These are phyloP conservation scores for Steinernema scapterisci DNA, from an alignment of 2,888 invertebrate genomes.

Conservation along the genomic window DNA sequence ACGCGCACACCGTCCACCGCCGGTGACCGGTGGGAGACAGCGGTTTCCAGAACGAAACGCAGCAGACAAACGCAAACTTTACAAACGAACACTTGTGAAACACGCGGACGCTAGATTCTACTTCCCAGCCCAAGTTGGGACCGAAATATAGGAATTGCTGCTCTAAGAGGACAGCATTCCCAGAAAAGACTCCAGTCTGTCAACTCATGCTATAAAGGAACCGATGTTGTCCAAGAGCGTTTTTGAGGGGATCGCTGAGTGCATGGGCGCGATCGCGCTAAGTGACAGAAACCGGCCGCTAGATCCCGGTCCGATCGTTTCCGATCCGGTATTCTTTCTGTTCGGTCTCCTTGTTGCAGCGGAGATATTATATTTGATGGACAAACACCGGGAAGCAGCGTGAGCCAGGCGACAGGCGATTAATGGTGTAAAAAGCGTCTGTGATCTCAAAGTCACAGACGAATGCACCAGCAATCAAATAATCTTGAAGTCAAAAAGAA, in stretches of 20 bases:
- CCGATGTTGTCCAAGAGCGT: not conserved
- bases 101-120: not conserved
- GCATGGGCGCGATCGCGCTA: not conserved
- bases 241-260: not conserved
- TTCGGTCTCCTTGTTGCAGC: not conserved
- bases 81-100: not conserved
- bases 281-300: slow-evolving; percentile 22
- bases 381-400: not conserved
- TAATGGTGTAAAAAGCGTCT: too few species aligned
- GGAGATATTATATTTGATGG: not conserved
- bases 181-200: not conserved
- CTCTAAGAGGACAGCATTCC: too few species aligned
- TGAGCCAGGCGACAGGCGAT: too few species aligned
- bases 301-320: slow-evolving; percentile 12
- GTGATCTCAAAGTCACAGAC: too few species aligned
- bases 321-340: slow-evolving; percentile 15
- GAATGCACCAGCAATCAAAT: too few species aligned
- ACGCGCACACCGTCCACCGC: not conserved
- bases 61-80: not conserved
- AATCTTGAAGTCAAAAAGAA: too few species aligned
- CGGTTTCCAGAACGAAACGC: not conserved
- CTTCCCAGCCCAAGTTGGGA: not conserved
- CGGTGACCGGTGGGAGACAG: slow-evolving; percentile 21
- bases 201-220: not conserved
- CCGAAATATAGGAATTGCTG: too few species aligned